Evolutionary conservation across 2,113 vertebrate genomes (phyloP), one percentile per base, ranked within the genome.

Genomic region (Rissa tridactyla): DNA sequence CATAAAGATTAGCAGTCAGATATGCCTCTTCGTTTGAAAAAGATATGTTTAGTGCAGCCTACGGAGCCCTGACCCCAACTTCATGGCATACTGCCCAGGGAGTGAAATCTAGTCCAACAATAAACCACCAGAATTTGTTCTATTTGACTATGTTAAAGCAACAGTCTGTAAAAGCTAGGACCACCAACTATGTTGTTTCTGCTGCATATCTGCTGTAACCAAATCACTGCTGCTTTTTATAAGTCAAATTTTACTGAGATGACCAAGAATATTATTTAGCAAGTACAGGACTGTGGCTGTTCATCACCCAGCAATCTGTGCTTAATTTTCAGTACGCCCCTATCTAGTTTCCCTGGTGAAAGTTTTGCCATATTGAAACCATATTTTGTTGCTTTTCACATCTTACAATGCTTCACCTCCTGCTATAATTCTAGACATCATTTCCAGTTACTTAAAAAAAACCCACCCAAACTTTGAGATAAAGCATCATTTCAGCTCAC

Each of bases 91-190:
- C 88, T 96, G 84, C 89, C 96, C 78, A 92, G 69, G 76, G 17
- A 86, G 22, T 72, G 65, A 96, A 98, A 97, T 91, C 54, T 52
- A 96, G 38, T 60, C 54, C 78, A 29, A 34, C 58, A 95, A 88
- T 94, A 98, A 95, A 97, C 95, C 90, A 95, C 54, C 46, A 89
- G 34, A 89, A 70, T 96, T 95, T 97, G 57, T 46, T 88, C 71
- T 89, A n/a, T 86, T 91, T 94, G 80, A 93, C 88, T 96, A 55
- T 36, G 18, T 92, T 95, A 94, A 68, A 94, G 51, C 51, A 95
- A 90, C 42, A 94, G 90, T 70, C 86, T 93, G 42, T 58, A 82
- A 92, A 91, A 90, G 18, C 52, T 95, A 68, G 15, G 91, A 92
- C 94, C 90, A 92, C 75, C 94, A 97, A 54, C 82, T 84, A n/a